Base-by-base conservation (phyloP, 2,113 vertebrate genomes). In the Crotalus tigris region DNA sequence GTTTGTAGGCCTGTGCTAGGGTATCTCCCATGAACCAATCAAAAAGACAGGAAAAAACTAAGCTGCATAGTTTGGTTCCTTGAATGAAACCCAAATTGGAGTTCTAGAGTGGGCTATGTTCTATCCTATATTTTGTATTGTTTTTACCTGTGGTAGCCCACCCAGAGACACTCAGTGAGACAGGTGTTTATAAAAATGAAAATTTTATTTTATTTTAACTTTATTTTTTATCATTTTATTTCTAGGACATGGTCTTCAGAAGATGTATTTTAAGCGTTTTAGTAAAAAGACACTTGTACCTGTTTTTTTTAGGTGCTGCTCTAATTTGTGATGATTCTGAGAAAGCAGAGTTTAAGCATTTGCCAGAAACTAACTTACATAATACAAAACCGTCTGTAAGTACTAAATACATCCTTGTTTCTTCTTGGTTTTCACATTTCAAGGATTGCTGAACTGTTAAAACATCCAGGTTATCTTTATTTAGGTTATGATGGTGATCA, bases 341-440 rank as follows among this genome's bases (percentile, higher is more conserved):
- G 86, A 46, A 87, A 93, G 58, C 91, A 81, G 17, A 17, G 0
- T 24, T 1, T 2, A 88, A 86, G 39, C 93, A 39, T 49, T 10
- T 3, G 6, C 23, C 46, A 12, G 94, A 92, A 61, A 21, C 1
- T 1, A 3, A 7, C 1, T 13, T 13, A 94, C 2, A 92, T 39
- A 93, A 59, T 89, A 39, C 3, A 91, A 88, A 0, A n/a, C 19
- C 2, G 0, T 49, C 89, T 59, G 96, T 96, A 92, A 95, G 95
- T 96, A 29, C 21, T 69, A 33, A 64, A 58, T 58, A 3, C 29
- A 53, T 12, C 17, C 11, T 46, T 23, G 26, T 64, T 87, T 13
- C n/a, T 33, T 21, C 12, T 46, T 29, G 26, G 55, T 44, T 86
- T 91, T 58, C 17, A 86, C n/a, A 91, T 85, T 5, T 9, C 11